These are phyloP conservation scores for Montipora sp. DNA, from an alignment of 64 coral and sea anemone species.

Conservation along the genomic window DNA sequence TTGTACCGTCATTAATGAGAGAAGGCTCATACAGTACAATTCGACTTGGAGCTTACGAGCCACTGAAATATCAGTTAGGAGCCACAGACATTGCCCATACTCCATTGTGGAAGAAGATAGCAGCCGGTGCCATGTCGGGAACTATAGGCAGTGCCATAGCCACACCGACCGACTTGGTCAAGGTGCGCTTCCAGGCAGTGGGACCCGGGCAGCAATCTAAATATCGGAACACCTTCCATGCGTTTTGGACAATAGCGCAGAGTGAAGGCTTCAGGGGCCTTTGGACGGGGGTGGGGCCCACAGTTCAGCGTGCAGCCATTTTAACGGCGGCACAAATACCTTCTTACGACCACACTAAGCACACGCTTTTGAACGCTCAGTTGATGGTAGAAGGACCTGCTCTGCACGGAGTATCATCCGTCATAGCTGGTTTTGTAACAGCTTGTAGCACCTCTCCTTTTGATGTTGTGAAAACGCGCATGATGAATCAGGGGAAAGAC, in stretches of 20 bases:
- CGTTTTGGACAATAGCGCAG: slow-evolving; percentile 75
- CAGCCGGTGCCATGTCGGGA: slow-evolving; percentile 82
- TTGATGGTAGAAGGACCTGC: slow-evolving; percentile 75
- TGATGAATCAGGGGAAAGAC: slow-evolving; percentile 87
- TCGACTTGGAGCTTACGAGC: slow-evolving; percentile 97
- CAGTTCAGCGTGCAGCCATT: slow-evolving; percentile 85
- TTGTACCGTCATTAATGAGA: slow-evolving; percentile 84
- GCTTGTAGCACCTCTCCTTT: slow-evolving; percentile 83
- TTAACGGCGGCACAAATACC: slow-evolving; percentile 88
- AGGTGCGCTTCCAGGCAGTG: slow-evolving; percentile 92
- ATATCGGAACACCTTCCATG: slow-evolving; percentile 90
- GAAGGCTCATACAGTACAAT: slow-evolving; percentile 94
- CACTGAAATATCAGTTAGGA: slow-evolving; percentile 83
- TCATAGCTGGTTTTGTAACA: slow-evolving; percentile 90
- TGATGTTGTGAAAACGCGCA: slow-evolving; percentile 92
- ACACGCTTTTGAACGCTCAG: slow-evolving; percentile 74
- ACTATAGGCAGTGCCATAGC: slow-evolving; percentile 93
- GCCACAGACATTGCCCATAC: slow-evolving; percentile 77
- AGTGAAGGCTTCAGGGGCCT: slow-evolving; percentile 82
- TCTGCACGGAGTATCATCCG: slow-evolving; percentile 75
- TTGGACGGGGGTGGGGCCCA: slow-evolving; percentile 87
- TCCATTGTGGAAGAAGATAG: slow-evolving; percentile 96
- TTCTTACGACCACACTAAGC: slow-evolving; percentile 89
- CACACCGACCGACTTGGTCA: slow-evolving; percentile 95
- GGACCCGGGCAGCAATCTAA: slow-evolving; percentile 38